These are phyloP conservation scores for Haemorhous mexicanus DNA, from an alignment of 2,113 vertebrate genomes.

Conservation along the genomic window DNA sequence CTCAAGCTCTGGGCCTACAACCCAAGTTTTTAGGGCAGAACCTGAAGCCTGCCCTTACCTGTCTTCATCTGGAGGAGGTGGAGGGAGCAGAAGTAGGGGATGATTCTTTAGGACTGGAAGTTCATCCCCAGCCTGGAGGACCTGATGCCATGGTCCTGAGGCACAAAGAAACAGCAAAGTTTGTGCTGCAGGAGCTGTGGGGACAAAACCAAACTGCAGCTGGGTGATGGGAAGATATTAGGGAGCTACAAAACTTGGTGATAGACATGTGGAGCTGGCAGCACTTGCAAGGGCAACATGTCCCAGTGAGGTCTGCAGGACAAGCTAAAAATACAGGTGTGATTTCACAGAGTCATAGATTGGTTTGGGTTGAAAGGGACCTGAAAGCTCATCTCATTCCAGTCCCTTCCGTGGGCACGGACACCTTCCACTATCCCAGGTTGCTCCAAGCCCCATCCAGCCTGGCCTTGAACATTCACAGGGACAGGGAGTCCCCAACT, in stretches of 20 bases:
- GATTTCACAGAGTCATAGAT: background rate
- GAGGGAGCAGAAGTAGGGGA: background rate
- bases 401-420: background rate
- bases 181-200: background rate
- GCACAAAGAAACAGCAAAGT: background rate
- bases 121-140: background rate
- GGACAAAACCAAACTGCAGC: background rate
- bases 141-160: background rate
- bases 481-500: background rate
- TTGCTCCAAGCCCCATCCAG: background rate
- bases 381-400: background rate
- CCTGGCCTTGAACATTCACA: background rate
- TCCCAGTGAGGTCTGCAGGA: background rate
- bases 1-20: background rate
- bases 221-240: background rate
- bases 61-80: background rate
- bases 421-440: background rate
- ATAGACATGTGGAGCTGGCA: background rate
- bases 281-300: accelerated
- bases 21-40: background rate
- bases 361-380: background rate
- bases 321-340: background rate
- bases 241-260: background rate
- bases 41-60: background rate
- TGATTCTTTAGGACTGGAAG: background rate